Evolutionary conservation across 1,140 invertebrate species (phyloP).

Genomic region (Aphis gossypii): DNA sequence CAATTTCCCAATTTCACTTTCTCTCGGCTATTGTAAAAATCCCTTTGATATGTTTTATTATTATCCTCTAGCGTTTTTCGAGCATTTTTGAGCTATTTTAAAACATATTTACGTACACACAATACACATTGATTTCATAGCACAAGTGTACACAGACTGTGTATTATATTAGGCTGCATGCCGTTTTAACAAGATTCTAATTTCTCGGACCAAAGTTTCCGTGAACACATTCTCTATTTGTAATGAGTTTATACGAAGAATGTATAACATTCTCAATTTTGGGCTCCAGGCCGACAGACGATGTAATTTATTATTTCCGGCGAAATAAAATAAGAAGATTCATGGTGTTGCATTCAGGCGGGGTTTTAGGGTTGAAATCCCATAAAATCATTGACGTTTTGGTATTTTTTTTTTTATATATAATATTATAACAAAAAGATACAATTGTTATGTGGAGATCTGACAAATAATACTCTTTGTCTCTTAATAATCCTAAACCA

Average conservation of each 20-base stretch:
- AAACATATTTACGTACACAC: not conserved
- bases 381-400: not conserved
- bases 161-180: not conserved
- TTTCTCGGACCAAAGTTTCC: not conserved
- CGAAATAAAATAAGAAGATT: not conserved
- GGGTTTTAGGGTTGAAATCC: too few relatives aligned
- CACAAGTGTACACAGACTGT: not conserved
- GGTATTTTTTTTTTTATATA: not conserved
- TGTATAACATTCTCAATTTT: not conserved
- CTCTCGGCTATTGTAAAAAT: not conserved
- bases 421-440: not conserved
- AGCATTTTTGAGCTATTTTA: not conserved
- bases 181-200: not conserved
- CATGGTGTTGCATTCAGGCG: not conserved
- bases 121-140: not conserved
- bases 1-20: not conserved
- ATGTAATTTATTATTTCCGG: not conserved
- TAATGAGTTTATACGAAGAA: not conserved
- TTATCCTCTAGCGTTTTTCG: not conserved
- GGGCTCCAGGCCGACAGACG: not conserved
- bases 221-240: not conserved
- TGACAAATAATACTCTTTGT: not conserved
- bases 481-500: not conserved
- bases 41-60: not conserved
- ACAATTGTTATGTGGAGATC: not conserved